Evolutionary conservation across 2,888 invertebrate genomes (phyloP), one percentile per base, ranked within the genome.

Genomic region (Chesias legatella): DNA sequence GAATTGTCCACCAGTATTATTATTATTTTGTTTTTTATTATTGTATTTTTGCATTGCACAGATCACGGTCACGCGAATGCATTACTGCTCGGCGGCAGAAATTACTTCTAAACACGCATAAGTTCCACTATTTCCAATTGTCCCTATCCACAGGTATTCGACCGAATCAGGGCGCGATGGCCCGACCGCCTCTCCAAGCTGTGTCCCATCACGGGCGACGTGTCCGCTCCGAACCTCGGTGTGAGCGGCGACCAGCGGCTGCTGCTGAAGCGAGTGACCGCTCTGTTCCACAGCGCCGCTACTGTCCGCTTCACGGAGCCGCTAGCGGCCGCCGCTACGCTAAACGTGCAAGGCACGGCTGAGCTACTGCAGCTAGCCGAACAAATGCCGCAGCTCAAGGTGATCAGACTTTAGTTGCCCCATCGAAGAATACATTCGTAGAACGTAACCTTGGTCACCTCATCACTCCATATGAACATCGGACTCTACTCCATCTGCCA

Each of bases 241-340:
- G 90, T 96, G 32, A 91, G 89, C 42, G 75, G 88, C 0, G 88
- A 90, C 3, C 94, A 95, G 66, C 90, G 91, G 35, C 78, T 80
- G 26, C 79, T 90, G 47, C 73, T 95, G 8, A 89, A 91, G 3
- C 90, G 92, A 30, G 94, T 97, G 7, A 92, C 95, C 23, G 90
- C 96, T 7, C 95, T 98, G 36, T 97, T 98, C 79, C 98, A 99
- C 76, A 95, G 97, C 10, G 99, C 98, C 0, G 98, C 98, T 0
- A 98, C 98, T 0, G 96, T 99, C 9, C 92, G 94, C 60, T 99
- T 99, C 73, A 95, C 98, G 59, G 98, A 99, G 69, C 93, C 94
- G 0, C 90, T 99, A 13, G 94, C 94, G 74, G 90, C 94, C 1
- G 96, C 98, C 0, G 92, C 98, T 0, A 92, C 93, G 40, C 91